Conservation (phyloP, 2,888 invertebrate genomes). For the Malthinus seriepunctatus region DNA sequence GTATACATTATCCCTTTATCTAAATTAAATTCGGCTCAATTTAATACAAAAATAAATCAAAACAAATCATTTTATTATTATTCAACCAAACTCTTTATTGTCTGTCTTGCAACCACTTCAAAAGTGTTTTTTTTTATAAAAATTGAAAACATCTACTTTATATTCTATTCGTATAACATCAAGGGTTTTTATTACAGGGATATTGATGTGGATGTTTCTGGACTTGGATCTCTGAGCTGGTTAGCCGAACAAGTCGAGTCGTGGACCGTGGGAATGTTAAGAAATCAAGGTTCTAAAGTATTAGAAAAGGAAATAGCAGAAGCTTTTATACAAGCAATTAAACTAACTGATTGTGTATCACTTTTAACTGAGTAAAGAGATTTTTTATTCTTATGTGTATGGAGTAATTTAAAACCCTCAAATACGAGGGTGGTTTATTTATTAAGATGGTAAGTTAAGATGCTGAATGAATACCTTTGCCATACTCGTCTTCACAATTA, state of each 20-base stretch:
- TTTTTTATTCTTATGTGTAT: neutral
- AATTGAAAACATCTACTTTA: neutral
- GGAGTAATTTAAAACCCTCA: too few species aligned
- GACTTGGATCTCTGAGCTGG: conserved; percentile 49
- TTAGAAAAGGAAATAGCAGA: conserved; percentile 42
- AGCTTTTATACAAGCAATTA: conserved; percentile 43
- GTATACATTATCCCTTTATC: too few species aligned
- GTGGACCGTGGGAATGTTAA: conserved; percentile 46
- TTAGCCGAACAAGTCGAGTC: conserved; percentile 41
- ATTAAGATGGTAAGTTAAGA: too few species aligned
- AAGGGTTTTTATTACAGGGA: conserved; percentile 45
- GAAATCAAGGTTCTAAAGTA: conserved; percentile 39
- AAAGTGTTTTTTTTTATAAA: too few species aligned
- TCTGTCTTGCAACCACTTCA: too few species aligned
- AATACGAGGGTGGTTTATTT: too few species aligned
- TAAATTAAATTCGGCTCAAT: too few species aligned
- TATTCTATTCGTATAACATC: neutral
- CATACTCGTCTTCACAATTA: too few species aligned
- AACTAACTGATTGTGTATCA: conserved; percentile 34
- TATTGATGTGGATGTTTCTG: conserved; percentile 47
- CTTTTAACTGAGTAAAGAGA: conserved; percentile 12
- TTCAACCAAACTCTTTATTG: too few species aligned
- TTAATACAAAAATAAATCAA: too few species aligned
- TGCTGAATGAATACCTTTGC: too few species aligned
- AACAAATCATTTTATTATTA: too few species aligned